Percentiles rank a stretch among this genome's conserved stretches.
phyloP scores from a whole-genome alignment of 2,888 invertebrate species.

The Synergus laeviventris region DNA sequence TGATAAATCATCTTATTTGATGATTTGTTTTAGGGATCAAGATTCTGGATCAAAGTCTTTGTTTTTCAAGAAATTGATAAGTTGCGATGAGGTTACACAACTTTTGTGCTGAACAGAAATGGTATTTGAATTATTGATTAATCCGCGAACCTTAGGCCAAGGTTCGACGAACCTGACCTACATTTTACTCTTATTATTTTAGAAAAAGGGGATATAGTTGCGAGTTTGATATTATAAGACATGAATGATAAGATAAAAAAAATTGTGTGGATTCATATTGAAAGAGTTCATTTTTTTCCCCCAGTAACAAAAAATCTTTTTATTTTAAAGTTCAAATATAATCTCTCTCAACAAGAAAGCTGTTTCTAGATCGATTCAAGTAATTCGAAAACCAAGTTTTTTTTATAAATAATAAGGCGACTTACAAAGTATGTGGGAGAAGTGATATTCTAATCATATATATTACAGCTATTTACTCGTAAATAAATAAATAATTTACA shows the following conservation, averaged over 20 bases:
- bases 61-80: background rate
- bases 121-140: constrained; percentile 33
- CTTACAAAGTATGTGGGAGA: too few relatives aligned
- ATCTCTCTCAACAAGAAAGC: too few relatives aligned
- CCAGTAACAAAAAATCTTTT: too few relatives aligned
- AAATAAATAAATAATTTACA: too few relatives aligned
- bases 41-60: background rate
- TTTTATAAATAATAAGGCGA: too few relatives aligned
- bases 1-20: background rate
- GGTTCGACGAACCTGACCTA: constrained; percentile 29
- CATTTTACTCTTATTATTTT: constrained; percentile 10
- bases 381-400: too few relatives aligned
- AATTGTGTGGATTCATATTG: too few relatives aligned
- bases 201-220: background rate
- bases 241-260: background rate
- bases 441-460: too few relatives aligned
- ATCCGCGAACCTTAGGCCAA: constrained; percentile 24
- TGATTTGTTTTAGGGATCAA: background rate
- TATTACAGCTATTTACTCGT: too few relatives aligned
- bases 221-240: background rate
- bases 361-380: too few relatives aligned
- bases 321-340: too few relatives aligned
- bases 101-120: constrained; percentile 14
- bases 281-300: too few relatives aligned
- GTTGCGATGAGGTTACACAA: background rate